Evolutionary conservation across 2,888 invertebrate species (phyloP).

Genomic region (Sericinus montela): DNA sequence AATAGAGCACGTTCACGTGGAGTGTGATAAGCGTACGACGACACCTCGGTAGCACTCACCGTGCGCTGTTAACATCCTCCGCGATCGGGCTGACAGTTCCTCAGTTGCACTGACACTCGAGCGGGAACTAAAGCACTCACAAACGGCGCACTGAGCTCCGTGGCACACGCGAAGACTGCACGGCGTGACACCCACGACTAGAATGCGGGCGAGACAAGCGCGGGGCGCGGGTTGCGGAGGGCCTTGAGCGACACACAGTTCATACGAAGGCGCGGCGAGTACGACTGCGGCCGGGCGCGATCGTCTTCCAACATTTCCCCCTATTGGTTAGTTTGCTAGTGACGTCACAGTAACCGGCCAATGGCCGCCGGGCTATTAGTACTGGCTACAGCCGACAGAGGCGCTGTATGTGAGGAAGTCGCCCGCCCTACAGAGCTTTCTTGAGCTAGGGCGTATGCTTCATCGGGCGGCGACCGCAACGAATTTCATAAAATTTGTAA

Average conservation of each 20-base stretch:
- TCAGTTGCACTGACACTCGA: constrained; percentile 75
- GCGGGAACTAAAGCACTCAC: constrained; percentile 74
- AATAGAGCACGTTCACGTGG: constrained; percentile 76
- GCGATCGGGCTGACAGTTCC: constrained; percentile 58
- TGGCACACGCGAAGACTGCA: constrained; percentile 77
- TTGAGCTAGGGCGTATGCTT: constrained; percentile 73
- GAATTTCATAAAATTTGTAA: constrained; percentile 35
- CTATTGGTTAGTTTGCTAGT: constrained; percentile 61
- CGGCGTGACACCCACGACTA: constrained; percentile 77
- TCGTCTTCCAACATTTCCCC: constrained; percentile 40
- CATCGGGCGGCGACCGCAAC: constrained; percentile 54
- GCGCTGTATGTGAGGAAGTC: constrained; percentile 60
- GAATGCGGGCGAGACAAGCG: constrained; percentile 73
- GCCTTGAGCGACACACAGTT: constrained; percentile 66
- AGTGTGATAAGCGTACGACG: constrained; percentile 55
- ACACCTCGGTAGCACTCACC: constrained; percentile 63
- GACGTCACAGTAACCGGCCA: constrained; percentile 66
- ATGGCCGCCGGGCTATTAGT: constrained; percentile 45
- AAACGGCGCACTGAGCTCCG: constrained; percentile 75
- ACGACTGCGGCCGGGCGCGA: constrained; percentile 72
- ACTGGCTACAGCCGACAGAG: constrained; percentile 46
- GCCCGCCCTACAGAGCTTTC: constrained; percentile 75
- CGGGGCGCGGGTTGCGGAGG: constrained; percentile 56
- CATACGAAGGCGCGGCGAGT: constrained; percentile 73
- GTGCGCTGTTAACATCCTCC: constrained; percentile 79